These are phyloP conservation scores for Camptogramma bilineatum DNA, from an alignment of 2,888 invertebrate genomes.

Conservation along the genomic window DNA sequence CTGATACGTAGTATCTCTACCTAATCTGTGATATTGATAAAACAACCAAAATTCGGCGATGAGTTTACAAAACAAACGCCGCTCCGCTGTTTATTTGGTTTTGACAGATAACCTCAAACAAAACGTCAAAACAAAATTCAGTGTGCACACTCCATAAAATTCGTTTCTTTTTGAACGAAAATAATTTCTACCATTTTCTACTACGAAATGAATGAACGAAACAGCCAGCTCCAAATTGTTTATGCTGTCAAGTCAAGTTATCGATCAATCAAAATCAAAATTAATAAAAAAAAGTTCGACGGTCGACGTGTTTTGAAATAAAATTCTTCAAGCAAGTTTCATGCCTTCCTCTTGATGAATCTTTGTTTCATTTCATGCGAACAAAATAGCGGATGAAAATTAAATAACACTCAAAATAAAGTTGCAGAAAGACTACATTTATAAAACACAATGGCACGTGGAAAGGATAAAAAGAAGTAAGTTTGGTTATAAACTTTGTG, in stretches of 20 bases:
- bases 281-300: too few species aligned
- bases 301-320: too few species aligned
- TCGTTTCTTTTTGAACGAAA: neutral
- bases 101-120: conserved; percentile 64
- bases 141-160: neutral
- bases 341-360: too few species aligned
- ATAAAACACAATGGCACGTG: conserved; percentile 70
- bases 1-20: too few species aligned
- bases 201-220: neutral
- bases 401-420: neutral
- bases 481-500: conserved; percentile 56
- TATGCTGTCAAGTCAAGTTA: neutral
- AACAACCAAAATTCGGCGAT: conserved; percentile 36
- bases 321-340: too few species aligned
- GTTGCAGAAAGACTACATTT: neutral
- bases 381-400: neutral
- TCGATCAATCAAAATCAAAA: too few species aligned
- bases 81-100: conserved; percentile 42
- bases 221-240: too few species aligned
- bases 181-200: neutral
- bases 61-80: conserved; percentile 70
- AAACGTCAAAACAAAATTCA: neutral
- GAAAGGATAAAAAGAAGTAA: conserved; percentile 82
- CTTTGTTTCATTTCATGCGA: too few species aligned
- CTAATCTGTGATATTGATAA: conserved; percentile 34